Evolutionary conservation across 2,113 vertebrate species (phyloP).

Genomic region (Sceloporus undulatus): DNA sequence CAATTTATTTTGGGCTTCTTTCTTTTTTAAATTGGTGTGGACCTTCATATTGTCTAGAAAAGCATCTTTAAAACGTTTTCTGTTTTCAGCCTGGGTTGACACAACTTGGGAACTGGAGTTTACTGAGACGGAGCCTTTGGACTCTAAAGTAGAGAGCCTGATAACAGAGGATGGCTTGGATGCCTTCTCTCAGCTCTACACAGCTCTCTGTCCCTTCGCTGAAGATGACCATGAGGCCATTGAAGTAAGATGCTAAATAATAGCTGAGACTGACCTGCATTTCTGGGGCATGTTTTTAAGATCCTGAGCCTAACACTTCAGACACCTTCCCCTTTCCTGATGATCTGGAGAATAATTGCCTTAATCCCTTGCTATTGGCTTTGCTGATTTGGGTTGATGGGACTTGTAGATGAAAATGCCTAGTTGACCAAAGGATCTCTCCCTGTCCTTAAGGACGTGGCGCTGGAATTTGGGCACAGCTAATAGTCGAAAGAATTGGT

Average conservation of each 20-base stretch:
- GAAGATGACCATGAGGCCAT: conserved; percentile 41
- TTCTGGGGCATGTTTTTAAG: not conserved
- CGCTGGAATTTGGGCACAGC: no score
- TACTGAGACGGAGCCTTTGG: conserved; percentile 83
- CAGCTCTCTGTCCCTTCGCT: conserved; percentile 72
- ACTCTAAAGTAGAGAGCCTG: conserved; percentile 73
- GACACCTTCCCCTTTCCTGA: no score
- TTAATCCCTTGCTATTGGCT: no score
- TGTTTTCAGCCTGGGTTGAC: conserved; percentile 86
- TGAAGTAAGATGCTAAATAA: conserved; percentile 56
- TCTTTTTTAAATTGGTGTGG: no score
- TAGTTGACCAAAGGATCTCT: no score
- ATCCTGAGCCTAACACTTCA: no score
- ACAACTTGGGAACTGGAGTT: conserved; percentile 91
- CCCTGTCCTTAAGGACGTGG: no score
- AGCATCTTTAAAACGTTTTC: not conserved
- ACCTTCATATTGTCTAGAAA: not conserved
- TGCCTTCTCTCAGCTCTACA: conserved; percentile 79
- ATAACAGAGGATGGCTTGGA: conserved; percentile 70
- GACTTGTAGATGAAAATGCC: no score
- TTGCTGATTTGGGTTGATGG: no score
- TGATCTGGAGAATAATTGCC: no score
- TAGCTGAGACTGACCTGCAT: fast-evolving
- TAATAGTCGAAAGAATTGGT: no score
- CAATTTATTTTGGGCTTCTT: not conserved